Evolutionary conservation across 30 jellyfish, hydroid and myxozoan genomes (phyloP).

Genomic region (Hydractinia echinata): DNA sequence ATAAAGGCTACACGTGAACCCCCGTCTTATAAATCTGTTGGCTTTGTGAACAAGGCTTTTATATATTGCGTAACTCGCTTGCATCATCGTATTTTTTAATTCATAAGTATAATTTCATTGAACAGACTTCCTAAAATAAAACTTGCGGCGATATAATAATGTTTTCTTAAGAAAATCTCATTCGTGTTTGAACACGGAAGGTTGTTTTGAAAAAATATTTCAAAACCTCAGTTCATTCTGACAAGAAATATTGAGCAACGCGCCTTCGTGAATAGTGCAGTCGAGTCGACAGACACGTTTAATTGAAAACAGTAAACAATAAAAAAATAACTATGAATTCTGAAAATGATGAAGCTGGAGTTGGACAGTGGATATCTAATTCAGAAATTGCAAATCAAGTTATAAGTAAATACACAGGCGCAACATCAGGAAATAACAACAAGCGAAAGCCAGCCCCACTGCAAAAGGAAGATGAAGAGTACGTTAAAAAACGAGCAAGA

Average conservation of each 20-base stretch:
- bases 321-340: not conserved
- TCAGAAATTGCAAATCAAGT: conserved; percentile 38
- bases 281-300: not conserved
- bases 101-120: not conserved
- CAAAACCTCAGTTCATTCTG: not conserved
- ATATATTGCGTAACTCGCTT: conserved; percentile 14
- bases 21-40: too few species aligned
- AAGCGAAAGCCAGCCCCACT: conserved; percentile 20
- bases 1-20: too few species aligned
- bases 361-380: conserved; percentile 16
- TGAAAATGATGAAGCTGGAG: too few species aligned
- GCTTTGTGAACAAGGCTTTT: not conserved
- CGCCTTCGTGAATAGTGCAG: not conserved
- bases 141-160: not conserved
- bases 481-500: conserved; percentile 69
- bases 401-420: conserved; percentile 31
- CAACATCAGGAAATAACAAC: conserved; percentile 20
- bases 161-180: too few species aligned
- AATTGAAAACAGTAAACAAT: not conserved
- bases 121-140: not conserved
- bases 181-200: not conserved
- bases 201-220: conserved; percentile 7
- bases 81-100: conserved; percentile 7
- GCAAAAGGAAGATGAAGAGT: conserved; percentile 60
- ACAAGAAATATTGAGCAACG: conserved; percentile 14